Evolutionary conservation across 1,140 invertebrate species (phyloP).

Genomic region (Lordiphosa clarofinis): DNA sequence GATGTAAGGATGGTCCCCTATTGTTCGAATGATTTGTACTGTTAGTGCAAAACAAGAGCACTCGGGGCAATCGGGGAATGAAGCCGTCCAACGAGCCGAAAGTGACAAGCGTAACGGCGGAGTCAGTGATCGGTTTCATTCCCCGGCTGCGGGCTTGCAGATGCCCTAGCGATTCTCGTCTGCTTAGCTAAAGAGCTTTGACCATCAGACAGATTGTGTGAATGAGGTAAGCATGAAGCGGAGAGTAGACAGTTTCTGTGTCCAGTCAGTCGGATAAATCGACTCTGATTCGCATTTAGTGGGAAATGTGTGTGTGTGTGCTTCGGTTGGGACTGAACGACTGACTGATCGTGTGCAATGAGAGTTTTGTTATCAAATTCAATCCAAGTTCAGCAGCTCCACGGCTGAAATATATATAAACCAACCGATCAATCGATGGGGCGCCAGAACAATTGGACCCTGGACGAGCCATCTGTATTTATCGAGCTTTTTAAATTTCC

Average conservation of each 20-base stretch:
- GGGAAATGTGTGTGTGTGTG: background rate
- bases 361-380: constrained; percentile 7
- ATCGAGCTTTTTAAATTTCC: background rate
- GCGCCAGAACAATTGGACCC: constrained; percentile 1
- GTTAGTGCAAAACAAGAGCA: constrained; percentile 11
- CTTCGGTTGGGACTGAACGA: no score
- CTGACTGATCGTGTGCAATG: no score
- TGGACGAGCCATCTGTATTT: background rate
- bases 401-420: constrained; percentile 59
- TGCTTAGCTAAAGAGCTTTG: no score
- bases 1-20: constrained; percentile 12
- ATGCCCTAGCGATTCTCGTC: no score
- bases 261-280: constrained; percentile 2
- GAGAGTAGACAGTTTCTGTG: constrained; percentile 2
- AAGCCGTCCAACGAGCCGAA: background rate
- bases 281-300: constrained; percentile 1
- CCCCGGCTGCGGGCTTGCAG: constrained; percentile 4
- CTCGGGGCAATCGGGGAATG: constrained; percentile 6
- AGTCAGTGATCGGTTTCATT: constrained; percentile 7
- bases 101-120: no score
- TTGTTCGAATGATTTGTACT: constrained; percentile 24
- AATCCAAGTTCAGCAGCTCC: constrained; percentile 49
- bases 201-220: background rate
- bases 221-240: constrained; percentile 9
- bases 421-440: constrained; percentile 16